Evolutionary conservation across 2,113 vertebrate species (phyloP).

Genomic region (Ptychochromis oligacanthus): DNA sequence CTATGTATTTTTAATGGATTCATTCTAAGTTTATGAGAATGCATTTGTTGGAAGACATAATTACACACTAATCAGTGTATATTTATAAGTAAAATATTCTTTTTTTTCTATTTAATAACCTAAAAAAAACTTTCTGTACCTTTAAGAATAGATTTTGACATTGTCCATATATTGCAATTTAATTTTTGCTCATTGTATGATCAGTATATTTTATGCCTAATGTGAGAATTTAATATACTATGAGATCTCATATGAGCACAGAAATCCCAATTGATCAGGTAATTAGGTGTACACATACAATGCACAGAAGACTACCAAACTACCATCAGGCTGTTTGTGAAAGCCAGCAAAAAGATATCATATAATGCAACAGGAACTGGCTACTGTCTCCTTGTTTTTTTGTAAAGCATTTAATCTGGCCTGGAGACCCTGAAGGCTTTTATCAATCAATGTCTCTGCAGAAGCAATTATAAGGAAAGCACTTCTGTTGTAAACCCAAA

Average conservation of each 20-base stretch:
- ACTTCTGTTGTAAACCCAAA: constrained; percentile 52
- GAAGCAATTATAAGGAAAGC: constrained; percentile 62
- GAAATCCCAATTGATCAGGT: neutral
- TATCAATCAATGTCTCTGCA: constrained; percentile 55
- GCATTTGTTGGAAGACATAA: too few species aligned
- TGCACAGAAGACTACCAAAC: too few species aligned
- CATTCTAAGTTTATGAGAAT: too few species aligned
- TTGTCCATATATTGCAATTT: neutral
- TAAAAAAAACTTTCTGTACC: too few species aligned
- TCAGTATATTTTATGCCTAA: neutral
- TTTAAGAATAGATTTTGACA: neutral
- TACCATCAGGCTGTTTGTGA: neutral
- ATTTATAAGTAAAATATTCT: too few species aligned
- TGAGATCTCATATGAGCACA: neutral
- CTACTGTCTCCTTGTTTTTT: constrained; percentile 1
- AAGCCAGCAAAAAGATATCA: neutral
- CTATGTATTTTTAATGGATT: too few species aligned
- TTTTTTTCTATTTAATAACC: too few species aligned
- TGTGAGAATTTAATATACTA: neutral
- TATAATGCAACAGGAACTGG: constrained; percentile 1
- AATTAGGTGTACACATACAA: neutral
- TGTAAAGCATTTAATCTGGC: constrained; percentile 22
- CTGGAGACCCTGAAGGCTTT: constrained; percentile 33
- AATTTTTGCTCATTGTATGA: neutral
- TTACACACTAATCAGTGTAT: too few species aligned